Evolutionary conservation across 2,888 invertebrate genomes (phyloP).

Genomic region (Ypsolopha scabrella): DNA sequence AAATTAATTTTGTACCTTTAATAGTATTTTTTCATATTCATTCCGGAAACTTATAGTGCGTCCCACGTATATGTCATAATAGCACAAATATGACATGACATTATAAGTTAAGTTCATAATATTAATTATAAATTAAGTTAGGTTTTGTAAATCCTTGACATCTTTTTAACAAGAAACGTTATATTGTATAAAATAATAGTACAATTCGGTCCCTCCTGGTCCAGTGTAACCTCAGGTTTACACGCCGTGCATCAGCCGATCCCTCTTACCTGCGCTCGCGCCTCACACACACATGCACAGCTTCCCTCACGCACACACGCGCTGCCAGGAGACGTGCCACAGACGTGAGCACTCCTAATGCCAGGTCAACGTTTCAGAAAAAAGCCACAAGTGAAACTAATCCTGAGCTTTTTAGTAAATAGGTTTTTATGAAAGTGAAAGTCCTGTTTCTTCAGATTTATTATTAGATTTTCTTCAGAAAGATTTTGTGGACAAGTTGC

Average conservation of each 20-base stretch:
- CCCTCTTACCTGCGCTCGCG: conserved; percentile 60
- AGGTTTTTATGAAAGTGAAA: conserved; percentile 14
- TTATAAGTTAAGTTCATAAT: too few relatives aligned
- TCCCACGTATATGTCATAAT: too few relatives aligned
- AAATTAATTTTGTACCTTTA: too few relatives aligned
- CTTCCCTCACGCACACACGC: conserved; percentile 11
- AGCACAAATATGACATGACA: too few relatives aligned
- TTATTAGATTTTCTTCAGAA: too few relatives aligned
- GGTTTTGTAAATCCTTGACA: too few relatives aligned
- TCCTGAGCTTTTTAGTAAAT: conserved; percentile 10
- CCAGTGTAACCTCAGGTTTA: conserved; percentile 39
- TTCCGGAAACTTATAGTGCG: too few relatives aligned
- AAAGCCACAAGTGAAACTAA: conserved; percentile 34
- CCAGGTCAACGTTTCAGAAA: conserved; percentile 28
- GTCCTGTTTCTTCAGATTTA: conserved; percentile 1
- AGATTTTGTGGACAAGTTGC: too few relatives aligned
- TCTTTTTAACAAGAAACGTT: too few relatives aligned
- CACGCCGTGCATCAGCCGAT: conserved; percentile 39
- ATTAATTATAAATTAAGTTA: too few relatives aligned
- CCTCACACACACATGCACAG: conserved; percentile 15
- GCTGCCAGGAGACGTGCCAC: conserved; percentile 41
- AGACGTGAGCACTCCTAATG: conserved; percentile 33
- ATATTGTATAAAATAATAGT: too few relatives aligned
- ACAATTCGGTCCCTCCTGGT: conserved; percentile 12
- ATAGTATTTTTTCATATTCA: too few relatives aligned